phyloP scores from a whole-genome alignment of 2,113 vertebrate species.

The Parus major region DNA sequence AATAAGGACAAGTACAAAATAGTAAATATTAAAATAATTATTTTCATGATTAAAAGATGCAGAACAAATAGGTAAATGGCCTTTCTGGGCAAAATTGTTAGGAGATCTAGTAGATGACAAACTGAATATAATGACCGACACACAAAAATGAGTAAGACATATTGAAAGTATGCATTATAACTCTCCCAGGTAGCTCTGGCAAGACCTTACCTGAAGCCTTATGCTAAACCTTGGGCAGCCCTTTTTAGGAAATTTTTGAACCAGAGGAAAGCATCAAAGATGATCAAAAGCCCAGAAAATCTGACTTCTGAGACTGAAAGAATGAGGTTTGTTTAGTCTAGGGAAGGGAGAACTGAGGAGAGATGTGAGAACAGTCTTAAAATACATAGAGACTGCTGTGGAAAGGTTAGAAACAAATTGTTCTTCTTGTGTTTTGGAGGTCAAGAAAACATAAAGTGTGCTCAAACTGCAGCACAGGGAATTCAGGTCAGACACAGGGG shows the following conservation, averaged over 20 bases:
- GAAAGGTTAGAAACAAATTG: not conserved
- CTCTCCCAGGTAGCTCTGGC: not conserved
- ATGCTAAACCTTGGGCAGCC: not conserved
- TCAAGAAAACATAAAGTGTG: not conserved
- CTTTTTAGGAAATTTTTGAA: not conserved
- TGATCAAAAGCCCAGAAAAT: not conserved
- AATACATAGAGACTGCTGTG: not conserved
- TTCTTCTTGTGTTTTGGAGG: not conserved
- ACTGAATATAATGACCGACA: not conserved
- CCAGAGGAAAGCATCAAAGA: not conserved
- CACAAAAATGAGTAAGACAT: not conserved
- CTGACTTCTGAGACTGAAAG: not conserved
- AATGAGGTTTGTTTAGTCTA: slow-evolving; percentile 3
- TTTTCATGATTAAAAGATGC: not conserved
- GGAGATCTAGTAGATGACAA: not conserved
- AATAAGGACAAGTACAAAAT: not conserved
- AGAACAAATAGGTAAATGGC: not conserved
- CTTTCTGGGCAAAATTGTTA: not conserved
- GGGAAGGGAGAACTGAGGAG: not conserved
- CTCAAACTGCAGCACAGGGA: not conserved
- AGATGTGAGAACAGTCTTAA: not conserved
- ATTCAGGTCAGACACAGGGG: not conserved
- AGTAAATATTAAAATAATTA: not conserved
- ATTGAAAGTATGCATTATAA: not conserved
- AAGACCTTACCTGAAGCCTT: not conserved